Evolutionary conservation across 2,797 vertebrate species (phyloP).

Genomic region (Moxostoma hubbsi): DNA sequence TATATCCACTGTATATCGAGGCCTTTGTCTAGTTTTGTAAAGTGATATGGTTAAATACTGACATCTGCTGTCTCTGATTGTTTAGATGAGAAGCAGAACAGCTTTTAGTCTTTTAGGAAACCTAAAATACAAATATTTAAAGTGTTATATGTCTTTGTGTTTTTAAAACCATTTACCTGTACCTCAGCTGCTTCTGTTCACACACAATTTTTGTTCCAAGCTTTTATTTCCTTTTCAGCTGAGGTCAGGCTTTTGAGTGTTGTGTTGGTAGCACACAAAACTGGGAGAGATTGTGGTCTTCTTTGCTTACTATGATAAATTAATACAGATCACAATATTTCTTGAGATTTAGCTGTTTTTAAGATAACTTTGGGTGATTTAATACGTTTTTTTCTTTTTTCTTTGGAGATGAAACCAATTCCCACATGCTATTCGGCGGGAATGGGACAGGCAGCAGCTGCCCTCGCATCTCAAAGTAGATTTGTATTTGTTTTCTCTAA

Average conservation of each 20-base stretch:
- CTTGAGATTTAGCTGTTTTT: background rate
- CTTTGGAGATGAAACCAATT: constrained; percentile 13
- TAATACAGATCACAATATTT: background rate
- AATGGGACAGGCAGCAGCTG: constrained; percentile 1
- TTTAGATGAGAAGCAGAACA: background rate
- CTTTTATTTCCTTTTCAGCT: too few relatives aligned
- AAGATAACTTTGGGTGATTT: background rate
- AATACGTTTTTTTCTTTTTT: background rate
- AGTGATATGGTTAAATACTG: background rate
- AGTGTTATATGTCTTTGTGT: background rate
- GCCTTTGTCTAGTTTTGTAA: background rate
- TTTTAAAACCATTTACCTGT: background rate
- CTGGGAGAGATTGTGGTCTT: background rate
- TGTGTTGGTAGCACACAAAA: too few relatives aligned
- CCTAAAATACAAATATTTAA: background rate
- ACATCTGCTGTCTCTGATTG: constrained; percentile 15
- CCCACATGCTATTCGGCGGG: background rate
- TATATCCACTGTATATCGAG: background rate
- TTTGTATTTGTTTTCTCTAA: constrained; percentile 26
- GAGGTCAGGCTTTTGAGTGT: background rate
- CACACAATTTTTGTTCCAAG: too few relatives aligned
- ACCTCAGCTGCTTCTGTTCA: too few relatives aligned
- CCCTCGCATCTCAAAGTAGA: constrained; percentile 1
- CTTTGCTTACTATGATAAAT: constrained; percentile 13
- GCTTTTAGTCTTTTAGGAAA: background rate